A percentile compares a stretch with the other conserved stretches of the same genome.
phyloP scores from a whole-genome alignment of 2,113 vertebrate species.

The Illadopsis cleaveri region DNA sequence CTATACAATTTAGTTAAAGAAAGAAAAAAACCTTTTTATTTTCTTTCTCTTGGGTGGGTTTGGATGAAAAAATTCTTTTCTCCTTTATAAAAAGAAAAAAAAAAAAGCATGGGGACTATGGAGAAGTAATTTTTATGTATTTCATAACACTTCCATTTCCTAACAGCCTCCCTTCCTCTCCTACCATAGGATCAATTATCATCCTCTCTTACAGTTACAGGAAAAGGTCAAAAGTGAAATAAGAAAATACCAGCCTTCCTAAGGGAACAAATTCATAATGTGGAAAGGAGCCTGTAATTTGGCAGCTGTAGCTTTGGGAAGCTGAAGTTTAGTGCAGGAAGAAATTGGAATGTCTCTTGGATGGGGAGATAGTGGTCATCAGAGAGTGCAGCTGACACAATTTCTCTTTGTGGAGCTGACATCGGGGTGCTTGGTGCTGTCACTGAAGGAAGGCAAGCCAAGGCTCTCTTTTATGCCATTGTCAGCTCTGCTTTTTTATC shows the following conservation, averaged over 20 bases:
- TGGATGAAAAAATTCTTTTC: not conserved
- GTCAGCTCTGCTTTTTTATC: constrained; percentile 49
- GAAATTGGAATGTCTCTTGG: constrained; percentile 68
- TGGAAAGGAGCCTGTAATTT: constrained; percentile 44
- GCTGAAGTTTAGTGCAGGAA: constrained; percentile 38
- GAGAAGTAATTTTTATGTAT: not conserved
- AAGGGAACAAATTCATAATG: constrained; percentile 43
- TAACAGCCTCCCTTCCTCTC: not conserved
- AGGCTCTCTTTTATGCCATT: not conserved
- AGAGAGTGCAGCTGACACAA: constrained; percentile 11
- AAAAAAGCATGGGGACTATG: not conserved
- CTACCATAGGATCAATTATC: constrained; percentile 31
- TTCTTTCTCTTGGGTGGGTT: not conserved
- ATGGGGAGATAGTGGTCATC: constrained; percentile 32
- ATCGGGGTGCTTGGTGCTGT: constrained; percentile 6
- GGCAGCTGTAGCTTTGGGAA: constrained; percentile 49
- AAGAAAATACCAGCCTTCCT: constrained; percentile 50
- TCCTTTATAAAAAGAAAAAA: not conserved
- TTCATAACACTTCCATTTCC: not conserved
- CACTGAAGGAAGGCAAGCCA: not conserved
- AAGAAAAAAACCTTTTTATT: not conserved
- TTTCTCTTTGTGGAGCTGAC: constrained; percentile 10
- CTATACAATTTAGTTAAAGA: not conserved
- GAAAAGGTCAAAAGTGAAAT: constrained; percentile 55
- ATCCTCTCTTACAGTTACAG: constrained; percentile 24